Evolutionary conservation across 2,113 vertebrate genomes (phyloP).

Genomic region (Saccopteryx leptura): DNA sequence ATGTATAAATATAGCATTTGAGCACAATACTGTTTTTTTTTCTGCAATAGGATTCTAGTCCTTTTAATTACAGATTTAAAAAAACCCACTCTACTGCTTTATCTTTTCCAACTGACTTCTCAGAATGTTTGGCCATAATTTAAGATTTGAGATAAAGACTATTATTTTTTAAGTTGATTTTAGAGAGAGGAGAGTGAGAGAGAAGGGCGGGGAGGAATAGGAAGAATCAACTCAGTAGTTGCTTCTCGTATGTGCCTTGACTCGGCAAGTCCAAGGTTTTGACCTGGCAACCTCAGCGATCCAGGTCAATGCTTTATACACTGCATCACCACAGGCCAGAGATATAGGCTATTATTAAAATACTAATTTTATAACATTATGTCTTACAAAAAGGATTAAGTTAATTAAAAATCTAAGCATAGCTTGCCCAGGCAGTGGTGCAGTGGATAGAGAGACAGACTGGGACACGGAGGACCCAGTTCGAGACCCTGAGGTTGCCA

Average conservation of each 20-base stretch:
- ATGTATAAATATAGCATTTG: slow-evolving; percentile 23
- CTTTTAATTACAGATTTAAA: neutral
- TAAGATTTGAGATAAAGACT: neutral
- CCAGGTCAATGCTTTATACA: too few species aligned
- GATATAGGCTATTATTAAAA: neutral
- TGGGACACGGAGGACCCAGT: too few species aligned
- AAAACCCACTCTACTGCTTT: neutral
- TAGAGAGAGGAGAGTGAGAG: too few species aligned
- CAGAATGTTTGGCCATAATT: neutral
- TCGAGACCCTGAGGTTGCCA: too few species aligned
- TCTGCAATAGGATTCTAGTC: neutral
- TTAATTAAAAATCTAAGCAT: neutral
- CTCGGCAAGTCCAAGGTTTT: too few species aligned
- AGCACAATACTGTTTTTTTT: slow-evolving; percentile 22
- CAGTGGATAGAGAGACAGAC: too few species aligned
- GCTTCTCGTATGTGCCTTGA: too few species aligned
- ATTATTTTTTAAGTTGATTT: too few species aligned
- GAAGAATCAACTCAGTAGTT: too few species aligned
- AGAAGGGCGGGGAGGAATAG: too few species aligned
- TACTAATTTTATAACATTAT: slow-evolving; percentile 15
- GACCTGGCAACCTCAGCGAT: too few species aligned
- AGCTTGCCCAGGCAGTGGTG: too few species aligned
- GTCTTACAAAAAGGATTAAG: neutral
- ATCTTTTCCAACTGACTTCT: slow-evolving; percentile 21
- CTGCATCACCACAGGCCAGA: neutral